Evolutionary conservation across 2,113 vertebrate genomes (phyloP).

Genomic region (Podilymbus podiceps): DNA sequence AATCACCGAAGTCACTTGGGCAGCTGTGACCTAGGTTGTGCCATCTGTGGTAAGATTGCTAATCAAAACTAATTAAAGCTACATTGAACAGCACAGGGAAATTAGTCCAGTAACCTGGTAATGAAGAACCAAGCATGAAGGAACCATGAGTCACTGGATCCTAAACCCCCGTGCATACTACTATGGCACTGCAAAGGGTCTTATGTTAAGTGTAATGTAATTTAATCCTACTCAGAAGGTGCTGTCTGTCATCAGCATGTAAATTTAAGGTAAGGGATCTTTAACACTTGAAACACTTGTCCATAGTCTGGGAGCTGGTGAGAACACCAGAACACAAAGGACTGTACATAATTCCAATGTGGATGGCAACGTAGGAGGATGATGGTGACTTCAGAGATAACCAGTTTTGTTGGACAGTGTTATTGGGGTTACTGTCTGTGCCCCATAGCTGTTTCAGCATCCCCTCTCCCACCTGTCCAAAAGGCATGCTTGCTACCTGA

Average conservation of each 20-base stretch:
- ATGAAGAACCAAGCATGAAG: not conserved
- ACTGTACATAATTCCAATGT: not conserved
- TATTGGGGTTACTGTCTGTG: not conserved
- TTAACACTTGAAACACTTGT: rapidly evolving
- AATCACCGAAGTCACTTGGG: not conserved
- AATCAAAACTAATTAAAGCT: not conserved
- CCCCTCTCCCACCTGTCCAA: not conserved
- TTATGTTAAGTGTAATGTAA: not conserved
- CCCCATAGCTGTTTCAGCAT: not conserved
- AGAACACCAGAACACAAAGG: not conserved
- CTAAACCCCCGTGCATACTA: not conserved
- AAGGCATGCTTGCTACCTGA: not conserved
- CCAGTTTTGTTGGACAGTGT: not conserved
- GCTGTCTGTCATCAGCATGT: not conserved
- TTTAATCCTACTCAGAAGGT: not conserved
- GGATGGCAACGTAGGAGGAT: rapidly evolving
- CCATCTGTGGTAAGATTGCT: not conserved
- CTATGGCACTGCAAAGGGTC: not conserved
- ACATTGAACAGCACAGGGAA: not conserved
- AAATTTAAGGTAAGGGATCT: not conserved
- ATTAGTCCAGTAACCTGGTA: not conserved
- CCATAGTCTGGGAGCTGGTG: not conserved
- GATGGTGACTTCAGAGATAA: not conserved
- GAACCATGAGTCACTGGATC: not conserved
- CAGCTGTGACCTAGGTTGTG: not conserved